These are phyloP conservation scores for Oligia fasciuncula DNA, from an alignment of 2,888 invertebrate species.

Conservation along the genomic window DNA sequence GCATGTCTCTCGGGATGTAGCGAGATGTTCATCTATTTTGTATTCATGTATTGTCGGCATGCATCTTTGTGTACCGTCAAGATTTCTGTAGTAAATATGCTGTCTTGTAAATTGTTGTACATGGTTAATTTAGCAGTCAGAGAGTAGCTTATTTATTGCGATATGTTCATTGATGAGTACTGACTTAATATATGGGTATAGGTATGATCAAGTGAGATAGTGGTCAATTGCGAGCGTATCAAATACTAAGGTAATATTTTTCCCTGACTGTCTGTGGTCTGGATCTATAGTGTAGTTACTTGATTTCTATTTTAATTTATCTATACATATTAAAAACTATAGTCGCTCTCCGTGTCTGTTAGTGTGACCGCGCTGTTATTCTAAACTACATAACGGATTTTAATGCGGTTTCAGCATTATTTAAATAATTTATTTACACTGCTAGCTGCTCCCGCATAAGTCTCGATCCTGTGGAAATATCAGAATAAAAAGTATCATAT, in stretches of 20 bases:
- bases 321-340: too few relatives aligned
- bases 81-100: conserved; percentile 30
- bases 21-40: conserved; percentile 38
- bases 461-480: too few relatives aligned
- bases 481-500: too few relatives aligned
- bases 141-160: background rate
- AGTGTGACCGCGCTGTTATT: too few relatives aligned
- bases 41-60: conserved; percentile 39
- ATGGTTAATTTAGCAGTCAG: background rate
- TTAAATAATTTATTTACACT: background rate
- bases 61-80: conserved; percentile 36
- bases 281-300: too few relatives aligned
- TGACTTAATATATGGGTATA: background rate
- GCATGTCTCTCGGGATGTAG: conserved; percentile 11
- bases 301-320: too few relatives aligned
- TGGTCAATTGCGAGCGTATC: background rate
- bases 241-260: background rate
- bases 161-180: background rate
- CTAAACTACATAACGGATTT: too few relatives aligned
- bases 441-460: too few relatives aligned
- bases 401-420: too few relatives aligned
- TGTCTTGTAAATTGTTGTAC: conserved; percentile 10
- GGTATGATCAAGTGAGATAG: background rate
- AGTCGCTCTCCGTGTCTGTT: too few relatives aligned
- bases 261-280: too few relatives aligned